These are phyloP conservation scores for Diabrotica virgifera DNA, from an alignment of 1,140 invertebrate species.

Conservation along the genomic window DNA sequence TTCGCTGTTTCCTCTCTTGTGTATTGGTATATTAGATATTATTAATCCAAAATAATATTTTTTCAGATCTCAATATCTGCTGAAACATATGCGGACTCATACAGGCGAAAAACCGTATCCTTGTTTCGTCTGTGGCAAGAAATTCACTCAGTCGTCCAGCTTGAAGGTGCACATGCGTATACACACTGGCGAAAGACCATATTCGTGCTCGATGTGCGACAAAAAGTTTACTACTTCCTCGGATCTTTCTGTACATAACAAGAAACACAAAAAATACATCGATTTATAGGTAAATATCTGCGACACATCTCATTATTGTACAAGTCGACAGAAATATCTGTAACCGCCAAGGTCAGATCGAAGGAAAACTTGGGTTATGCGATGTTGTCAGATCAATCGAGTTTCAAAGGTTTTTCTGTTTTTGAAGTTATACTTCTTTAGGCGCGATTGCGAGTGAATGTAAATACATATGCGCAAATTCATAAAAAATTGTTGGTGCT, in stretches of 20 bases:
- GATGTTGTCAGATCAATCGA: too few relatives aligned
- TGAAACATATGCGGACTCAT: slow-evolving; percentile 51
- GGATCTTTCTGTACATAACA: slow-evolving; percentile 61
- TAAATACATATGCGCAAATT: too few relatives aligned
- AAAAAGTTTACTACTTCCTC: slow-evolving; percentile 58
- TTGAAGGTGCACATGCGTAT: slow-evolving; percentile 61
- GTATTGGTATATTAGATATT: too few relatives aligned
- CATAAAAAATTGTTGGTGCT: too few relatives aligned
- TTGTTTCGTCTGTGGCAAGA: slow-evolving; percentile 73
- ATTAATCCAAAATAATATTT: not conserved
- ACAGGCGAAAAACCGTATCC: slow-evolving; percentile 75
- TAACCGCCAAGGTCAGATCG: too few relatives aligned
- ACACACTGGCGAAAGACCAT: slow-evolving; percentile 62
- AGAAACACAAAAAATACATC: slow-evolving; percentile 57
- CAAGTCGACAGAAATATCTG: too few relatives aligned
- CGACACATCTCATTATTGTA: too few relatives aligned
- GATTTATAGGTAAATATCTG: slow-evolving; percentile 32
- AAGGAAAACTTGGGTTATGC: too few relatives aligned
- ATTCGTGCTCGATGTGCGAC: slow-evolving; percentile 51
- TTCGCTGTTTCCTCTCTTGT: too few relatives aligned
- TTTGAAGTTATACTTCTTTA: too few relatives aligned
- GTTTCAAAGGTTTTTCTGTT: too few relatives aligned
- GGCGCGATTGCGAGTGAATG: too few relatives aligned
- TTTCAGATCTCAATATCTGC: slow-evolving; percentile 40
- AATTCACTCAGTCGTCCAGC: slow-evolving; percentile 71